phyloP scores from a whole-genome alignment of 2,113 vertebrate genomes.

The Callithrix jacchus region DNA sequence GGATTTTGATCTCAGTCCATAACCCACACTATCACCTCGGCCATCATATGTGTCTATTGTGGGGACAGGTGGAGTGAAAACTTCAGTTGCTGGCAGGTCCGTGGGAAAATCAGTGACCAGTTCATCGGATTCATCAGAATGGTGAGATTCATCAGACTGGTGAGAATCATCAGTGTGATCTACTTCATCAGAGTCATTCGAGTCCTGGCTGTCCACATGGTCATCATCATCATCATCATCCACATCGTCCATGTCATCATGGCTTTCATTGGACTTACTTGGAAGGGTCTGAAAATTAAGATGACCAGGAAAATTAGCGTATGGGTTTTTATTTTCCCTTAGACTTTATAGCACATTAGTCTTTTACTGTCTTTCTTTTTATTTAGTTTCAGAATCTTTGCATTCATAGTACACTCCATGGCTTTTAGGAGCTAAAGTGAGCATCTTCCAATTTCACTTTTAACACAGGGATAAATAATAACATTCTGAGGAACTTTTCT shows the following conservation, averaged over 20 bases:
- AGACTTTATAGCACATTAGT: neutral
- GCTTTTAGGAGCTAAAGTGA: neutral
- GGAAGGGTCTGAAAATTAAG: slow-evolving; percentile 77
- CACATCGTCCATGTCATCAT: slow-evolving; percentile 36
- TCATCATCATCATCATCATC: slow-evolving; percentile 50
- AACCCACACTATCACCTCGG: slow-evolving; percentile 81
- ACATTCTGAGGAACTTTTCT: neutral
- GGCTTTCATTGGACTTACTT: slow-evolving; percentile 80
- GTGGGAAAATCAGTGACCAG: slow-evolving; percentile 55
- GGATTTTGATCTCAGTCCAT: slow-evolving; percentile 70
- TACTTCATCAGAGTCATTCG: slow-evolving; percentile 10
- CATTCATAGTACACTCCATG: neutral
- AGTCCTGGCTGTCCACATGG: slow-evolving; percentile 64
- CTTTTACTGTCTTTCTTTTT: neutral
- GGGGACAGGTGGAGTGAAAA: slow-evolving; percentile 62
- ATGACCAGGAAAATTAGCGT: neutral
- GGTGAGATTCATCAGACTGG: slow-evolving; percentile 77
- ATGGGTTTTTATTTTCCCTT: neutral
- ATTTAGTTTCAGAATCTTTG: slow-evolving; percentile 6
- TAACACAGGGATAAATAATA: neutral
- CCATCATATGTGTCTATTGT: slow-evolving; percentile 69
- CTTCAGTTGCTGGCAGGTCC: slow-evolving; percentile 52
- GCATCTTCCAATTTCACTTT: neutral
- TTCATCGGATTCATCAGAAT: slow-evolving; percentile 83
- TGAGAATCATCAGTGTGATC: slow-evolving; percentile 42